These are phyloP conservation scores for Micromussa lordhowensis DNA, from an alignment of 92 coral and sea anemone genomes.

Conservation along the genomic window DNA sequence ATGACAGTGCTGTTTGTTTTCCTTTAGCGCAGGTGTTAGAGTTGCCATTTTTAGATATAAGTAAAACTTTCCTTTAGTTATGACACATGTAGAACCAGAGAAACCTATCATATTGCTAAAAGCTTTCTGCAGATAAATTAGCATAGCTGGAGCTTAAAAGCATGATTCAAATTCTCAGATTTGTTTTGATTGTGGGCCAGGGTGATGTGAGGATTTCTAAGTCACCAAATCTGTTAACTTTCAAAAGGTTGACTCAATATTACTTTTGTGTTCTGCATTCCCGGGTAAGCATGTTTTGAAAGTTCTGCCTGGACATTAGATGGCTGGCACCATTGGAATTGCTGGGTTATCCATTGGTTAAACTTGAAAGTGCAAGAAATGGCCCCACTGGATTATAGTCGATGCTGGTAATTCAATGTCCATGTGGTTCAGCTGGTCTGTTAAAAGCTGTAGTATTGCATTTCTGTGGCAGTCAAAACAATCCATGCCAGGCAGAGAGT, in stretches of 20 bases:
- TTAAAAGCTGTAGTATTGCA: slow-evolving; percentile 6
- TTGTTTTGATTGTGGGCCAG: not conserved
- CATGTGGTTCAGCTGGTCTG: slow-evolving; percentile 43
- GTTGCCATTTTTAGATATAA: not conserved
- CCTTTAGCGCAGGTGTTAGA: not conserved
- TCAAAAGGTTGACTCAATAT: not conserved
- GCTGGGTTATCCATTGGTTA: slow-evolving; percentile 6
- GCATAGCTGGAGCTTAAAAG: not conserved
- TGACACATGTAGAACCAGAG: not conserved
- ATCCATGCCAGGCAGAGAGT: not conserved
- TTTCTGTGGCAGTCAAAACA: not conserved
- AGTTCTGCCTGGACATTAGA: not conserved
- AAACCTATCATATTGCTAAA: not conserved
- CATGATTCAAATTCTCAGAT: not conserved
- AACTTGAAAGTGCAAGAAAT: not conserved
- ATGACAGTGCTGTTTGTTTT: not conserved
- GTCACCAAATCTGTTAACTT: not conserved
- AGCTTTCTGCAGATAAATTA: not conserved
- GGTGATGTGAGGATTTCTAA: not conserved
- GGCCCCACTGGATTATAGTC: not conserved
- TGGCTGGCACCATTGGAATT: not conserved
- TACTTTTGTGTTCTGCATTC: not conserved
- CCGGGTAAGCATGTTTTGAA: not conserved
- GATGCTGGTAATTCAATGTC: slow-evolving; percentile 26
- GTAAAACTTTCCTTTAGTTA: not conserved